Conservation (phyloP, 2,113 vertebrate genomes). For the Corynorhinus townsendii region DNA sequence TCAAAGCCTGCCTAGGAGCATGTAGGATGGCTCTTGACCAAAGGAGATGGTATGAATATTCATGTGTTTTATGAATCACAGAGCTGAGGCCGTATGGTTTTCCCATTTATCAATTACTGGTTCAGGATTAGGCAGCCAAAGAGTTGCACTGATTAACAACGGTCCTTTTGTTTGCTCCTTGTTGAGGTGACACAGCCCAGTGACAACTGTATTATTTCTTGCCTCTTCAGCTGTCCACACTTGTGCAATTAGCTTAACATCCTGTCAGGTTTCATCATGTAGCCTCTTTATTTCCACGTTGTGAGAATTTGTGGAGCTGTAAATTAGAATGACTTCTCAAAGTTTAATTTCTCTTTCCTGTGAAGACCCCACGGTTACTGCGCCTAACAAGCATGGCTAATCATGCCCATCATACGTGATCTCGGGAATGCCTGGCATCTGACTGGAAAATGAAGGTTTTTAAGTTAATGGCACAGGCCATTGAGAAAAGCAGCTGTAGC, state of each 20-base stretch:
- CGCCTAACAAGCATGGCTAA: slow-evolving; percentile 58
- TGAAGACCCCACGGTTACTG: slow-evolving; percentile 46
- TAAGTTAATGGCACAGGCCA: slow-evolving; percentile 35
- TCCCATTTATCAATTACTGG: slow-evolving; percentile 72
- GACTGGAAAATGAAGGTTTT: slow-evolving; percentile 69
- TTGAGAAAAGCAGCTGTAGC: slow-evolving; percentile 49
- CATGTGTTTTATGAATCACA: slow-evolving; percentile 51
- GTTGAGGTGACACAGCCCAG: slow-evolving; percentile 63
- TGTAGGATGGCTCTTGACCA: slow-evolving; percentile 55
- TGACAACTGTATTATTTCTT: slow-evolving; percentile 79
- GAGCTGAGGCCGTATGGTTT: slow-evolving; percentile 65
- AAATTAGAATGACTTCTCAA: slow-evolving; percentile 66
- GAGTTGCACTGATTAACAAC: slow-evolving; percentile 66
- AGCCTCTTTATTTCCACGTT: slow-evolving; percentile 68
- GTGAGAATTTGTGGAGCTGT: slow-evolving; percentile 58
- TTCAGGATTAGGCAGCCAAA: slow-evolving; percentile 65
- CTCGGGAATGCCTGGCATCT: slow-evolving; percentile 72
- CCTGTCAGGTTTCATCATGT: slow-evolving; percentile 73
- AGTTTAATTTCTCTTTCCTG: slow-evolving; percentile 47
- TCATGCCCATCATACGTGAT: slow-evolving; percentile 40
- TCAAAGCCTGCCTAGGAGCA: slow-evolving; percentile 34
- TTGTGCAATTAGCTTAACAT: slow-evolving; percentile 71
- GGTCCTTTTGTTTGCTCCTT: slow-evolving; percentile 67
- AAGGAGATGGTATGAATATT: slow-evolving; percentile 61
- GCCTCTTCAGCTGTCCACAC: slow-evolving; percentile 77